Evolutionary conservation across 2,888 invertebrate species (phyloP).

Genomic region (Lasioglossum malachurum): DNA sequence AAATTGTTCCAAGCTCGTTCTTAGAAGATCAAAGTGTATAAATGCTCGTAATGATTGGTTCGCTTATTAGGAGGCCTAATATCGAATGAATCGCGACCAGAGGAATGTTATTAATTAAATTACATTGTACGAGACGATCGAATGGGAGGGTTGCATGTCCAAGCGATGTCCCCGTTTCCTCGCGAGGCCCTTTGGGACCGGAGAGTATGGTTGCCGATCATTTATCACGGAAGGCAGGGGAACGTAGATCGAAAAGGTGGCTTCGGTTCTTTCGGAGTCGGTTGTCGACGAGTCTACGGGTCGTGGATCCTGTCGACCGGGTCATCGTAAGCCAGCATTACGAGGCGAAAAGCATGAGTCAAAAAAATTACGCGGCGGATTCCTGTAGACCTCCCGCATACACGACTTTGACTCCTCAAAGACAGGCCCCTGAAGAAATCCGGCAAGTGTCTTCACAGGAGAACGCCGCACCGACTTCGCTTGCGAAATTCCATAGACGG

Average conservation of each 20-base stretch:
- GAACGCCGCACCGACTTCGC: conserved; percentile 31
- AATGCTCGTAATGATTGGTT: neutral
- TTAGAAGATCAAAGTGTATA: neutral
- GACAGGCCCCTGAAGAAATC: conserved; percentile 49
- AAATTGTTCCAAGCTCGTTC: neutral
- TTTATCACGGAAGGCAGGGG: conserved; percentile 54
- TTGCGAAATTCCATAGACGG: conserved; percentile 18
- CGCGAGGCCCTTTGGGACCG: neutral
- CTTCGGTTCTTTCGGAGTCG: conserved; percentile 53
- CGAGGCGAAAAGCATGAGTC: conserved; percentile 77
- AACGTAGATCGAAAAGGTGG: conserved; percentile 58
- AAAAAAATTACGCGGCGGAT: conserved; percentile 83
- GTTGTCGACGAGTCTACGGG: conserved; percentile 71
- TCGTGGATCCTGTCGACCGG: conserved; percentile 77
- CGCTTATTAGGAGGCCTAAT: neutral
- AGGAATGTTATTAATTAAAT: conserved; percentile 47
- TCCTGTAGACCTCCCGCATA: conserved; percentile 82
- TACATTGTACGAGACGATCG: conserved; percentile 44
- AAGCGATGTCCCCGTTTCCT: conserved; percentile 29
- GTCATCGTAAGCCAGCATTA: conserved; percentile 78
- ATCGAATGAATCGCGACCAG: neutral
- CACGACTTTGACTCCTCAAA: conserved; percentile 43
- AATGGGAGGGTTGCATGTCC: conserved; percentile 15
- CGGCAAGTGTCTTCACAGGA: conserved; percentile 38
- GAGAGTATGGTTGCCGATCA: conserved; percentile 62